Base-by-base conservation (phyloP, 2,888 invertebrate species). In the Erebia ligea region DNA sequence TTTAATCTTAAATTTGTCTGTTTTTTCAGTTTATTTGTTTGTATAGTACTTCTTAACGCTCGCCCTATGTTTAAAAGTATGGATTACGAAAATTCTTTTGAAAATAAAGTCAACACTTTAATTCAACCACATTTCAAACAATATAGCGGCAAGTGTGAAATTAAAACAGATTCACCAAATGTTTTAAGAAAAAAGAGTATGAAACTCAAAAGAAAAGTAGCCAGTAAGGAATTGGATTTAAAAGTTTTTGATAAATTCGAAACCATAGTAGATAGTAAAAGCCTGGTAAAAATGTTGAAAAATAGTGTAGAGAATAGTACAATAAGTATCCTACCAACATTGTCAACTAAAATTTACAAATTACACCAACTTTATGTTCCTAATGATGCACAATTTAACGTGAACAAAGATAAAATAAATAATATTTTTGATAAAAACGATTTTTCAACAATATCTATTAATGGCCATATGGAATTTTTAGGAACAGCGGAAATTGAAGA, bases 21-120 rank as follows among this genome's bases (percentile, higher is more conserved):
- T 57, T 76, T 68, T 73, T 77, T 70, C 87, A 92, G 91, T 87
- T 83, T 90, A 85, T 85, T 89, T 85, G 85, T 86, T 86, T 83
- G 89, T 81, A 88, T 89, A 83, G 86, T 87, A 80, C 82, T 86
- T 76, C 79, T 82, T 74, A 81, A 82, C 73, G 79, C 87, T 80
- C 84, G 84, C 79, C 87, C 87, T 84, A 84, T 88, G 85, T 87
- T 86, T 82, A 90, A 87, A 89, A 86, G 85, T 84, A 84, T 81
- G 77, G 78, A 79, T 72, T 77, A 81, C 63, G 71, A 82, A 64
- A 76, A 83, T 62, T 76, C 58, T 45, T 42, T 67, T 70, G 56
- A 68, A 68, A 42, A 62, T 25, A 54, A 57, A 52, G 17, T 34
- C 25, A 54, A 42, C 15, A 6, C 52, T 13, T 13, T 66, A 10